Percentiles rank a stretch among this genome's conserved stretches.
Conservation (phyloP, 1,140 invertebrate genomes). For the Orussus abietinus region DNA sequence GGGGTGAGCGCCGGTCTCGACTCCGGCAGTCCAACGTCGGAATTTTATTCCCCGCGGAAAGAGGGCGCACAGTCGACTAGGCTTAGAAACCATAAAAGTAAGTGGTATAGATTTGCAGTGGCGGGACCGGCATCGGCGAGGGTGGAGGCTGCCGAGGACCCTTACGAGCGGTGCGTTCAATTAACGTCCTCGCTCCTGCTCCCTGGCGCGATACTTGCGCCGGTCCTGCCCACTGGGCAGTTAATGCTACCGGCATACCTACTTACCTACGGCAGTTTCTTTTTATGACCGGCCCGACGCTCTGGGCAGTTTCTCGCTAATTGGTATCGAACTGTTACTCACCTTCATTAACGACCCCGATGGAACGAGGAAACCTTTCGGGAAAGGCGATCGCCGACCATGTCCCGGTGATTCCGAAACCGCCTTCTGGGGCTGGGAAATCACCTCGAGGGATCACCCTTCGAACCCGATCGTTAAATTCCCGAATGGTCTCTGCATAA, state of each 20-base stretch:
- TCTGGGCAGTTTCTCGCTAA: constrained; percentile 45
- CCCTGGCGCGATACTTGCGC: not conserved
- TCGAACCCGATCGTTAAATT: too few species aligned
- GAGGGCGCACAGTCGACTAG: constrained; percentile 31
- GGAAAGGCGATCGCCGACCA: constrained; percentile 1
- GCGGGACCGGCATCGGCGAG: constrained; percentile 12
- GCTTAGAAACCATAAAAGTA: constrained; percentile 42
- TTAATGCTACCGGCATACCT: constrained; percentile 50
- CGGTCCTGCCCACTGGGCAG: constrained; percentile 37
- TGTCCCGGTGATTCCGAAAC: not conserved
- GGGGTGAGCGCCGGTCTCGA: not conserved
- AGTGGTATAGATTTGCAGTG: constrained; percentile 45
- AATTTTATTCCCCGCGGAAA: too few species aligned
- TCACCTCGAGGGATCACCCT: too few species aligned
- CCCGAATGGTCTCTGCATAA: too few species aligned
- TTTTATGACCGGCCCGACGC: constrained; percentile 43
- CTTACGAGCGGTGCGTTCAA: constrained; percentile 53
- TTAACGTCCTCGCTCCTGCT: constrained; percentile 36
- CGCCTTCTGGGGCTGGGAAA: too few species aligned
- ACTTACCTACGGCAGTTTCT: constrained; percentile 52
- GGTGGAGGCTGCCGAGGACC: constrained; percentile 14
- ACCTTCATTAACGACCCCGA: constrained; percentile 33
- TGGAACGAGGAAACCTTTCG: constrained; percentile 21
- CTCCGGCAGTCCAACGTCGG: too few species aligned
- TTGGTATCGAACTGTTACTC: constrained; percentile 55